Evolutionary conservation across 2,888 invertebrate genomes (phyloP).

Genomic region (Homarus gammarus): DNA sequence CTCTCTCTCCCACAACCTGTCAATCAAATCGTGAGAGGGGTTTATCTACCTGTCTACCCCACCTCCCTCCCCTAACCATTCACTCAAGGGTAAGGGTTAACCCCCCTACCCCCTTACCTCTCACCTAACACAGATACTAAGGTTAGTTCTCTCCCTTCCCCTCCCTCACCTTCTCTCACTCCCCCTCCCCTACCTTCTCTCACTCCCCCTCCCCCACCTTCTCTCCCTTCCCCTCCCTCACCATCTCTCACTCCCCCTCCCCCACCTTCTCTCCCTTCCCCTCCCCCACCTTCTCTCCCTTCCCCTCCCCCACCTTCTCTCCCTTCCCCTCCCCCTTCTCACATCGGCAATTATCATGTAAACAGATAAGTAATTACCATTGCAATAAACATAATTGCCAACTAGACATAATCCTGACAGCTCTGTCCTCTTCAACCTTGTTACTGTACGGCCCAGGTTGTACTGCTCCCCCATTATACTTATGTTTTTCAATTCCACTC

Average conservation of each 20-base stretch:
- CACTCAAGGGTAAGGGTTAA: neutral
- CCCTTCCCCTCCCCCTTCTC: neutral
- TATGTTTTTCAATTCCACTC: too few species aligned
- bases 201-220: neutral
- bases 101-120: neutral
- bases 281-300: too few species aligned
- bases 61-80: neutral
- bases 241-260: neutral
- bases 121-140: neutral
- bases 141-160: neutral
- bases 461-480: too few species aligned
- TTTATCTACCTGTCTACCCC: neutral
- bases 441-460: too few species aligned
- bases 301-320: neutral
- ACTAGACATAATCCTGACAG: too few species aligned
- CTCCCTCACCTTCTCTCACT: neutral
- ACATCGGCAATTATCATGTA: too few species aligned
- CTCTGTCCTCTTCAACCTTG: too few species aligned
- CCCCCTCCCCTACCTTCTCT: neutral
- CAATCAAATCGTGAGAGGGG: neutral
- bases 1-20: neutral
- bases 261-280: neutral
- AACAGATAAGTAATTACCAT: too few species aligned
- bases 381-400: too few species aligned
- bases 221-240: neutral